Base-by-base conservation (phyloP, 2,113 vertebrate species). In the Reinhardtius hippoglossoides region DNA sequence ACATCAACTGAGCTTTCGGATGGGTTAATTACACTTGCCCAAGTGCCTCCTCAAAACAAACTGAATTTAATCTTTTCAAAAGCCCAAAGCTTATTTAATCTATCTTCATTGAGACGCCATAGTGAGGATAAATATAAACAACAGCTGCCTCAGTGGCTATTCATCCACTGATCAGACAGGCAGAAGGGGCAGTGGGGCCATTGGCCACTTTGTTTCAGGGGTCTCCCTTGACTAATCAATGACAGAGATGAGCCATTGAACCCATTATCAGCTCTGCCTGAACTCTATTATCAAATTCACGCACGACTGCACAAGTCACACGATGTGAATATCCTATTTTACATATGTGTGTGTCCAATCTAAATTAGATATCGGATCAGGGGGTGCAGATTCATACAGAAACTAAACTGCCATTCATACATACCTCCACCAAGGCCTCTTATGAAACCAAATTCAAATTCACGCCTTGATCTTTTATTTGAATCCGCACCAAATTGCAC, bases 221-320 rank as follows among this genome's bases (percentile, higher is more conserved):
- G 68, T 80, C 68, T 87, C 65, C 81, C 77, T 75, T 83, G 77
- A 88, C 81, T 87, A 90, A 90, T 92, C 88, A 88, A 85, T 88
- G 77, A 89, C 75, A 74, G 40, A 72, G 85, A 84, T 80, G 78
- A 87, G 85, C 79, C 75, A 84, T 60, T 60, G 69, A 23, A 13
- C 62, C 66, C 57, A 73, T 90, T 78, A 82, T 78, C 80, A 59
- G 37, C 70, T 81, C 74, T 72, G 56, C 74, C 57, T 75, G 21
- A 63, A 78, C 40, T 62, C 82, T 79, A 61, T 63, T 59, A 58
- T 75, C 24, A 78, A 56, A 87, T 55, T n/a, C 48, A 59, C 23
- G 24, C 60, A 40, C 56, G 75, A 76, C 77, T 73, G 71, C 74
- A 63, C 44, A 20, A 70, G 50, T 78, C 77, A 74, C 71, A 78